Conservation (phyloP, 2,888 invertebrate genomes). For the Melinaea marsaeus region DNA sequence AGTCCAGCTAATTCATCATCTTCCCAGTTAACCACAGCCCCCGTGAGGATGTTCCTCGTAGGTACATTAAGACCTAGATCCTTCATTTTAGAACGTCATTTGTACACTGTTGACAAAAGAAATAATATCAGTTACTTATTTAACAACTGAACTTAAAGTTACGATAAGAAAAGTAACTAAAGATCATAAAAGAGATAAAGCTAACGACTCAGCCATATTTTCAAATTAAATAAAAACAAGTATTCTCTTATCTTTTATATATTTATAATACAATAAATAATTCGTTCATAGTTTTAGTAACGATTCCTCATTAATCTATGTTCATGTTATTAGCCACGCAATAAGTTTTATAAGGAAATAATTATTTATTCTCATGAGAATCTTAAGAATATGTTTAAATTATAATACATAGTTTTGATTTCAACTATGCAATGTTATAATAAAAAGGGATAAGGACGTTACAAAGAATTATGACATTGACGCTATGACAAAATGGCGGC, state of each 20-base stretch:
- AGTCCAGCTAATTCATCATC: constrained; percentile 59
- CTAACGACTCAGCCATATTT: no score
- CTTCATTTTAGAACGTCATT: constrained; percentile 63
- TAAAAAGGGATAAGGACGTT: neutral
- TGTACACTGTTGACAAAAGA: constrained; percentile 41
- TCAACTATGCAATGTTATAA: neutral
- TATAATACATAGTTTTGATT: neutral
- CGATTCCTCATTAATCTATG: neutral
- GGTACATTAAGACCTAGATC: constrained; percentile 51
- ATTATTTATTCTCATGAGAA: no score
- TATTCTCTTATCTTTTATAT: no score
- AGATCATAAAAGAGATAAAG: no score
- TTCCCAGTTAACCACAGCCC: constrained; percentile 68
- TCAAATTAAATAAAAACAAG: no score
- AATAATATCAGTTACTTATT: neutral
- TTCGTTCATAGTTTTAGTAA: neutral
- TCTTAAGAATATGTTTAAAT: neutral
- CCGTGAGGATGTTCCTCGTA: constrained; percentile 67
- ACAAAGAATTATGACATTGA: no score
- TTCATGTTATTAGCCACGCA: neutral
- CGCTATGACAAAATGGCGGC: no score
- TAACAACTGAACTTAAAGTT: neutral
- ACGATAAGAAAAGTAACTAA: neutral
- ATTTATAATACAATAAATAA: no score
- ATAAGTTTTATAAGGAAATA: no score